These are phyloP conservation scores for Platichthys stellatus DNA, from an alignment of 2,113 vertebrate species.

Conservation along the genomic window DNA sequence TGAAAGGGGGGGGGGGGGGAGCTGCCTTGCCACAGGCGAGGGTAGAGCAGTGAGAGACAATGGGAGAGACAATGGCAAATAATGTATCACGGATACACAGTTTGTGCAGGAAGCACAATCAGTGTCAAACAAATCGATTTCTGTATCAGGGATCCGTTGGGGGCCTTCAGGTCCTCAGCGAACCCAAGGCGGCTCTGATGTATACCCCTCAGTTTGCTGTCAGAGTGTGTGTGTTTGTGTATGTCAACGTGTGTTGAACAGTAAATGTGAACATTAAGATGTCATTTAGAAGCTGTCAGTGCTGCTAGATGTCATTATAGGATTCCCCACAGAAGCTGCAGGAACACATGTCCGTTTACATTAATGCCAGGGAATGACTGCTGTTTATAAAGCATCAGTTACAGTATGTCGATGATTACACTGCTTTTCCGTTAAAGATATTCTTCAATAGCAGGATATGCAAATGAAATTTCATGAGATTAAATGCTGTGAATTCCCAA, in stretches of 20 bases:
- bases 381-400: neutral
- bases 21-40: constrained; percentile 8
- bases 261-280: constrained; percentile 34
- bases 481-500: neutral
- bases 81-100: constrained; percentile 39
- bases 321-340: neutral
- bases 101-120: constrained; percentile 52
- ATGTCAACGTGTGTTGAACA: constrained; percentile 17
- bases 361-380: neutral
- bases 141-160: constrained; percentile 62
- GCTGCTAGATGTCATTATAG: neutral
- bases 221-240: neutral
- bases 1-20: neutral
- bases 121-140: constrained; percentile 73
- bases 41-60: constrained; percentile 10
- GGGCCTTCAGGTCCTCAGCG: constrained; percentile 24
- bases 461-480: neutral
- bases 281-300: constrained; percentile 23
- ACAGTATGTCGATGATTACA: neutral
- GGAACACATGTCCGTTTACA: neutral
- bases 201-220: constrained; percentile 13
- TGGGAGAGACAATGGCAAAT: constrained; percentile 41
- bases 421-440: neutral
- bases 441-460: neutral
- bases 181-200: constrained; percentile 29